Evolutionary conservation across 2,797 vertebrate species (phyloP).

Genomic region (Peromyscus attwateri): DNA sequence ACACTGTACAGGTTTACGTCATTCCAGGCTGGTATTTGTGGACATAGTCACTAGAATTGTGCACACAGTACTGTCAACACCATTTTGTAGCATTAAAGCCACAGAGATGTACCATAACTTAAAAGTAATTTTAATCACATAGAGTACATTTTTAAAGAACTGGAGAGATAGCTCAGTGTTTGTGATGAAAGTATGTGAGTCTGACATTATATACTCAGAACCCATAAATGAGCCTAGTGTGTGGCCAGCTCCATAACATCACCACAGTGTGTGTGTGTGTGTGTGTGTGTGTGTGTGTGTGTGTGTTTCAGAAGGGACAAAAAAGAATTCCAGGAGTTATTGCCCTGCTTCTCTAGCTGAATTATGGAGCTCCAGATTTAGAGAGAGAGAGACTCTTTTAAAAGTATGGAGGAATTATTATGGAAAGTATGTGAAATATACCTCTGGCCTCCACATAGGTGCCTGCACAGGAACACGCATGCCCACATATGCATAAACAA

Average conservation of each 20-base stretch:
- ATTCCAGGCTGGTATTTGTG: neutral
- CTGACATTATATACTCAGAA: neutral
- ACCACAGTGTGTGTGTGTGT: neutral
- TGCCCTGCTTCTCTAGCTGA: neutral
- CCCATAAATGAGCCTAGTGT: neutral
- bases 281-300: neutral
- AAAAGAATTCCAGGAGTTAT: neutral
- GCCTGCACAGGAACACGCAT: neutral
- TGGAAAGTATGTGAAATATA: neutral
- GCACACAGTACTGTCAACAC: no score
- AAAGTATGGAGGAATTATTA: neutral
- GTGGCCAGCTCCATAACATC: neutral
- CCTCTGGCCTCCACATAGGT: neutral
- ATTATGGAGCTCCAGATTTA: neutral
- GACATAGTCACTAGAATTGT: neutral
- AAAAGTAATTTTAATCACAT: neutral
- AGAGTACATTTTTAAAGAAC: neutral
- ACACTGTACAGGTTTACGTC: neutral
- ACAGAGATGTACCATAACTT: neutral
- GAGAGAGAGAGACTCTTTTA: neutral
- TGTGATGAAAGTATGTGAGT: neutral
- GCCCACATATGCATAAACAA: neutral
- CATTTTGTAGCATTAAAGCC: neutral
- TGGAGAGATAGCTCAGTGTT: neutral
- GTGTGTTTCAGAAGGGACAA: no score